Evolutionary conservation across 2,888 invertebrate species (phyloP).

Genomic region (Leucozona laternaria): DNA sequence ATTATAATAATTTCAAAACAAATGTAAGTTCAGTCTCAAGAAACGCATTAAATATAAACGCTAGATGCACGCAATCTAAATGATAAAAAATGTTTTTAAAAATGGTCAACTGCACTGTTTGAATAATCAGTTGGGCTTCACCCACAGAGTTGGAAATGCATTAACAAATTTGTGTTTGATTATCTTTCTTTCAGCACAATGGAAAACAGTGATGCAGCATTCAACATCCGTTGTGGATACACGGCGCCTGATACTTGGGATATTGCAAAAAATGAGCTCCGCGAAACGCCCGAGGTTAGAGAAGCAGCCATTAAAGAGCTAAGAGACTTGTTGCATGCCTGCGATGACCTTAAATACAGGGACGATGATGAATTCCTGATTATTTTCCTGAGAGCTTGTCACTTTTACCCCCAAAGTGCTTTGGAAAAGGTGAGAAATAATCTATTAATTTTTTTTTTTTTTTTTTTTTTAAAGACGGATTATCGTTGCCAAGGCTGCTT

Average conservation of each 20-base stretch:
- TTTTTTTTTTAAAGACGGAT: background rate
- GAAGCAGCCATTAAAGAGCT: slow-evolving; percentile 86
- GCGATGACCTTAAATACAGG: slow-evolving; percentile 87
- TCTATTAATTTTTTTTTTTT: background rate
- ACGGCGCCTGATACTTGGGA: slow-evolving; percentile 86
- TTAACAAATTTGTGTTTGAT: background rate
- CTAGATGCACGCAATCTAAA: slow-evolving; percentile 45
- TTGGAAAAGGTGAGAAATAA: slow-evolving; percentile 87
- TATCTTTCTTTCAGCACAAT: slow-evolving; percentile 77
- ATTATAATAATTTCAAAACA: slow-evolving; percentile 28
- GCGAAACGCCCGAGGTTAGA: slow-evolving; percentile 89
- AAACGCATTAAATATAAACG: slow-evolving; percentile 22
- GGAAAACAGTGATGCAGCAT: slow-evolving; percentile 83
- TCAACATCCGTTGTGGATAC: slow-evolving; percentile 86
- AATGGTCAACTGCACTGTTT: background rate
- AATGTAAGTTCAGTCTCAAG: slow-evolving; percentile 53
- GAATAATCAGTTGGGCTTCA: slow-evolving; percentile 11
- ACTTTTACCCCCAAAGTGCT: slow-evolving; percentile 93
- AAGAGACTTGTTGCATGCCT: slow-evolving; percentile 87
- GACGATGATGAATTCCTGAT: slow-evolving; percentile 91
- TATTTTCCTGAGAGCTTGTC: slow-evolving; percentile 92
- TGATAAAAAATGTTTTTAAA: background rate
- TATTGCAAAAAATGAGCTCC: slow-evolving; percentile 87
- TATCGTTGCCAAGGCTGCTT: slow-evolving; percentile 26
- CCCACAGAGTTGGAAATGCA: background rate